Percentiles rank a stretch among this genome's conserved stretches.
phyloP scores from a whole-genome alignment of 1,140 invertebrate species.

The Danaus plexippus region DNA sequence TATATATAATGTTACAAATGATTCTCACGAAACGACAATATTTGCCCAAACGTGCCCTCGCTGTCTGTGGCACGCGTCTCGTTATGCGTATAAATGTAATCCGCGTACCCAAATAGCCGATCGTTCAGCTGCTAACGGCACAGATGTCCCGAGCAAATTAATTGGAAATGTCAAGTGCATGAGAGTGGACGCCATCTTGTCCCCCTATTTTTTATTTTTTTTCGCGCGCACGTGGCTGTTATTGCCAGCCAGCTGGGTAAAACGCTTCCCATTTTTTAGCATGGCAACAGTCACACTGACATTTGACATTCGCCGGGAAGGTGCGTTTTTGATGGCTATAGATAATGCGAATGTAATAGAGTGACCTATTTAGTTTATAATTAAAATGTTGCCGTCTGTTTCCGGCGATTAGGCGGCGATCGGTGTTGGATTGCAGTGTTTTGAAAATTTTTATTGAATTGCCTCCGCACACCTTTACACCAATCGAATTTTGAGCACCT shows the following conservation, averaged over 20 bases:
- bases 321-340: constrained; percentile 41
- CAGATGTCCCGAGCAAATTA: constrained; percentile 69
- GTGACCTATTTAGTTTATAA: constrained; percentile 59
- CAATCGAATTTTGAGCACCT: constrained; percentile 57
- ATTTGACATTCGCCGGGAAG: constrained; percentile 45
- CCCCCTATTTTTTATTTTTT: constrained; percentile 54
- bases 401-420: constrained; percentile 56
- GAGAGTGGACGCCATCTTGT: constrained; percentile 57
- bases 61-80: constrained; percentile 29
- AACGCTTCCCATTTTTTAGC: constrained; percentile 45
- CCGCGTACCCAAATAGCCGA: constrained; percentile 51
- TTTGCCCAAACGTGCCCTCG: constrained; percentile 23
- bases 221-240: constrained; percentile 58
- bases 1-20: constrained; percentile 16
- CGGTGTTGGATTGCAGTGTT: constrained; percentile 32
- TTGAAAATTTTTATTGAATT: constrained; percentile 44
- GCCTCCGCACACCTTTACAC: constrained; percentile 51
- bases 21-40: constrained; percentile 25
- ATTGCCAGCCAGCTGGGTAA: constrained; percentile 60
- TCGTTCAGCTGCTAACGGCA: constrained; percentile 63
- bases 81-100: constrained; percentile 48
- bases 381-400: constrained; percentile 54
- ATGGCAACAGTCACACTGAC: constrained; percentile 48
- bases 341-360: constrained; percentile 53
- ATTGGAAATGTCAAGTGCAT: constrained; percentile 71